Base-by-base conservation (phyloP, 1,140 invertebrate species). In the Drosophila yakuba region DNA sequence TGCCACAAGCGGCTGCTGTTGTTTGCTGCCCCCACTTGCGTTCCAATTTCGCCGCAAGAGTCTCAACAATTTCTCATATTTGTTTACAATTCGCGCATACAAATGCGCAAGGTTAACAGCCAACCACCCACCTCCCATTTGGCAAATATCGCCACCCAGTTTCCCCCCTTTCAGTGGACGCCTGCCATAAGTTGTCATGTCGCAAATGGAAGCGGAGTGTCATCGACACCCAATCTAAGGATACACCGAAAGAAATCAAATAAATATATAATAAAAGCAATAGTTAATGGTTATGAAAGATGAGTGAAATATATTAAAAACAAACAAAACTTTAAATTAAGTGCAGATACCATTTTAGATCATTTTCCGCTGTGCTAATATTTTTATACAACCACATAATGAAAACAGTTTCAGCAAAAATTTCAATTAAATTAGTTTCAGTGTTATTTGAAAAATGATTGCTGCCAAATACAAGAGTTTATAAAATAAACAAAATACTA, bases 71-170 rank as follows among this genome's bases (percentile, higher is more conserved):
- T 74, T 84, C 60, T 80, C 80, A 88, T 88, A 89, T 88, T 89
- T 84, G 84, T 75, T 84, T 77, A 89, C 84, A 84, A 75, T 80
- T 64, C 67, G 66, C 74, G 84, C 83, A 88, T 77, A 83, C 69
- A 86, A 86, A 86, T 86, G 84, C 62, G 79, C 66, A 71, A 79
- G 63, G 66, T 78, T 56, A 35, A 50, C 38, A 38, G 60, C 56
- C 52, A 55, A 39, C 14, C 17, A 38, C 41, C 25, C 62, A 41
- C 55, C n/a, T 43, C 54, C 43, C 55, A 10, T 12, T 25, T 8
- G 12, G 23, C 20, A 25, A 39, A 15, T 38, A 36, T 17, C 36
- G 32, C 4, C 43, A 52, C 44, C 36, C 54, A 43, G 32, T 15
- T 11, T 0, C n/a, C 25, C 23, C 38, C 20, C n/a, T 52, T 28